A percentile compares a stretch with the other conserved stretches of the same genome.
Conservation (phyloP, 2,797 vertebrate genomes). For the Limnodromus scolopaceus region DNA sequence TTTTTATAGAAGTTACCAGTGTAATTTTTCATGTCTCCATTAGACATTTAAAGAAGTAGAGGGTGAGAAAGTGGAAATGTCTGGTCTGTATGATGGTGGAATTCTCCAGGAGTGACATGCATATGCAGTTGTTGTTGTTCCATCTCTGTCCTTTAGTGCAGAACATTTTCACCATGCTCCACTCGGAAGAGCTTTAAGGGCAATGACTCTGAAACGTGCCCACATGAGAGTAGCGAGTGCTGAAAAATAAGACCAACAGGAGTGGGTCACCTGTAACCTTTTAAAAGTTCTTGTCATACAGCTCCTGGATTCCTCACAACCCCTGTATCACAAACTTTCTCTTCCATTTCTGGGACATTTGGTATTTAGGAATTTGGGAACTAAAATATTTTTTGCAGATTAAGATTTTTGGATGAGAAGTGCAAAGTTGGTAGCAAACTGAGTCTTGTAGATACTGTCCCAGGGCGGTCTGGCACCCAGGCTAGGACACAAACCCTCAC, state of each 20-base stretch:
- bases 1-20: background rate
- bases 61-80: background rate
- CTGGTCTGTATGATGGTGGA: background rate
- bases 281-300: background rate
- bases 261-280: background rate
- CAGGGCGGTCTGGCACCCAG: background rate
- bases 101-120: background rate
- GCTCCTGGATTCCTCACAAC: background rate
- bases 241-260: background rate
- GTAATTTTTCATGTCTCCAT: background rate
- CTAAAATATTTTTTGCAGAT: background rate
- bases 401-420: background rate
- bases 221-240: background rate
- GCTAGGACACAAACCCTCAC: background rate
- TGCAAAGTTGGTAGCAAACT: background rate
- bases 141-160: background rate
- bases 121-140: background rate
- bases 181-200: background rate
- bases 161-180: background rate
- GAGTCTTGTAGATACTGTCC: background rate
- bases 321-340: background rate
- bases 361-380: background rate
- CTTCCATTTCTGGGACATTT: background rate
- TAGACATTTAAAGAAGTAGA: background rate
- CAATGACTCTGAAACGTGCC: background rate